Evolutionary conservation across 2,797 vertebrate genomes (phyloP).

Genomic region (Clarias pachynema): DNA sequence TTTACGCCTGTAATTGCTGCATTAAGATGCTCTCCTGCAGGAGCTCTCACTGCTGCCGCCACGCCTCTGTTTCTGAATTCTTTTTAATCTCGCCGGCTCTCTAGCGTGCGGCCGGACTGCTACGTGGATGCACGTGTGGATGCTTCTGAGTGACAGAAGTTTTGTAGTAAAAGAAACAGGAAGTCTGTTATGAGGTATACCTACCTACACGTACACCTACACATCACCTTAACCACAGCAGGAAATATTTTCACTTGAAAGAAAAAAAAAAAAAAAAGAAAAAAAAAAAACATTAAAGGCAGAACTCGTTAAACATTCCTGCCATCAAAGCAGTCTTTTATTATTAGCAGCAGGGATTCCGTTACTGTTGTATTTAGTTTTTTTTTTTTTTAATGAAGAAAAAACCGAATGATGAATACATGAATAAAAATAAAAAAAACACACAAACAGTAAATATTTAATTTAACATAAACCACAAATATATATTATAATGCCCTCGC

Average conservation of each 20-base stretch:
- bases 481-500: no score
- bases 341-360: not conserved
- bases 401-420: no score
- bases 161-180: slow-evolving; percentile 31
- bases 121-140: not conserved
- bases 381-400: not conserved
- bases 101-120: slow-evolving; percentile 48
- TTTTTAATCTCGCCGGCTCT: slow-evolving; percentile 60
- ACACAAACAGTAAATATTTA: not conserved
- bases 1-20: slow-evolving; percentile 74
- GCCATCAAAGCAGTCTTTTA: not conserved
- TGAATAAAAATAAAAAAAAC: not conserved
- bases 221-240: not conserved
- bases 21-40: slow-evolving; percentile 74
- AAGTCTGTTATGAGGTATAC: not conserved
- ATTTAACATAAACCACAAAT: no score
- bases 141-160: slow-evolving; percentile 19
- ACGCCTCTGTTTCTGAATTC: slow-evolving; percentile 33
- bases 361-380: not conserved
- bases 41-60: slow-evolving; percentile 61
- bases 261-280: not conserved
- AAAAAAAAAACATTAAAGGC: not conserved
- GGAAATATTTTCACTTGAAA: not conserved
- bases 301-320: not conserved
- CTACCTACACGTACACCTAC: not conserved